Conservation (phyloP, 1,140 invertebrate species). For the Gonioctena quinquepunctata region DNA sequence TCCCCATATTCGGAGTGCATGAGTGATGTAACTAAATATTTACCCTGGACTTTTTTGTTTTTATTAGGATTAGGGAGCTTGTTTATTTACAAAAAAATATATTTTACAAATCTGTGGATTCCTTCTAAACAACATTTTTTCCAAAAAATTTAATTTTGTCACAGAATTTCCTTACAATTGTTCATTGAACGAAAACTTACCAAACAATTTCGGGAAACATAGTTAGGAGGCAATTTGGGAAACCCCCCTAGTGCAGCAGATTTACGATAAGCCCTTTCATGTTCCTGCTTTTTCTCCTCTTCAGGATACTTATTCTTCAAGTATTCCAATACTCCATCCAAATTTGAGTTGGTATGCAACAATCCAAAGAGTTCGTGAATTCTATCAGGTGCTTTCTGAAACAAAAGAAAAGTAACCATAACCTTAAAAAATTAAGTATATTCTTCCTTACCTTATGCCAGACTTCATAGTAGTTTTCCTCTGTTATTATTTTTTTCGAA, state of each 20-base stretch:
- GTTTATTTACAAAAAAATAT: too few species aligned
- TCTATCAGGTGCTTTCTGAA: slow-evolving; percentile 7
- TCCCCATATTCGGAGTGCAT: too few species aligned
- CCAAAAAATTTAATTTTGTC: not conserved
- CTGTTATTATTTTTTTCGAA: slow-evolving; percentile 9
- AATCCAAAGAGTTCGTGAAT: slow-evolving; percentile 16
- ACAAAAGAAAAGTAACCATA: slow-evolving; percentile 7
- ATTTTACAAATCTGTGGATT: too few species aligned
- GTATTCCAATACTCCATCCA: slow-evolving; percentile 9
- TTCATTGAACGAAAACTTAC: slow-evolving; percentile 17
- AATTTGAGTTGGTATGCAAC: slow-evolving; percentile 7
- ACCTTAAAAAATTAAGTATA: not conserved
- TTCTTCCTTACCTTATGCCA: not conserved
- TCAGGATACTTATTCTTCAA: slow-evolving; percentile 12
- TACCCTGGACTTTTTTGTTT: too few species aligned
- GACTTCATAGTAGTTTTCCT: slow-evolving; percentile 14
- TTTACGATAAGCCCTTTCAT: slow-evolving; percentile 10
- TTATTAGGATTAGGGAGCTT: too few species aligned
- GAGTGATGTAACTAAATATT: too few species aligned
- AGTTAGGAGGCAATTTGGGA: slow-evolving; percentile 32
- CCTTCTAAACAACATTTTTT: not conserved
- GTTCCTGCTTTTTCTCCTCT: not conserved
- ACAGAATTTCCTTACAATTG: not conserved
- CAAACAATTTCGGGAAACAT: slow-evolving; percentile 26
- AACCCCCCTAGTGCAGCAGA: slow-evolving; percentile 22